Conservation (phyloP, 1,140 invertebrate species). For the Ptiloglossa arizonensis region DNA sequence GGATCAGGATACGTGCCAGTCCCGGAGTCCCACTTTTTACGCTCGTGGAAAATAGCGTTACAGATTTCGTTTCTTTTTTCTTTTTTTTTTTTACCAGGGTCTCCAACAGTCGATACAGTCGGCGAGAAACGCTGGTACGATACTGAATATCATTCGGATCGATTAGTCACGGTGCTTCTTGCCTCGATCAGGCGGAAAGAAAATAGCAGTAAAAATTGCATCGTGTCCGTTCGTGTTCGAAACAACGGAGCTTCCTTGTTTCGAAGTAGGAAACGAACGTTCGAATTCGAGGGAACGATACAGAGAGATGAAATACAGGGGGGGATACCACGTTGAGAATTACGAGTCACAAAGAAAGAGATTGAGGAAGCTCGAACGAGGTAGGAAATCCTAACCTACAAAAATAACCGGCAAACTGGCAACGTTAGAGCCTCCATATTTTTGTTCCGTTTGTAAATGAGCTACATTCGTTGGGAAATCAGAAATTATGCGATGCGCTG, state of each 20-base stretch:
- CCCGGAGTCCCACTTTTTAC: conserved; percentile 42
- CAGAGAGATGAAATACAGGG: neutral
- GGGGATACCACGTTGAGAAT: neutral
- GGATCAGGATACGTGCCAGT: conserved; percentile 9
- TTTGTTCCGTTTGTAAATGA: neutral
- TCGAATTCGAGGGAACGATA: neutral
- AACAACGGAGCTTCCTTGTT: neutral
- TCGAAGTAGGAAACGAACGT: neutral
- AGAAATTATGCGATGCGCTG: conserved; percentile 22
- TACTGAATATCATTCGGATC: neutral
- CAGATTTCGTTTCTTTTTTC: neutral
- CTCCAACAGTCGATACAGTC: neutral
- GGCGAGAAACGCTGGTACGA: neutral
- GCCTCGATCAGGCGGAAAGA: neutral
- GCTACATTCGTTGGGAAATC: neutral
- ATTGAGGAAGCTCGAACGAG: neutral
- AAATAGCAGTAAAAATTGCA: neutral
- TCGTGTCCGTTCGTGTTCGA: neutral
- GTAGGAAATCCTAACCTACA: neutral
- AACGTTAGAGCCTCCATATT: neutral
- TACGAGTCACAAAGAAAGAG: too few relatives aligned
- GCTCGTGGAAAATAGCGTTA: conserved; percentile 27
- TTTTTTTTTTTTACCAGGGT: neutral
- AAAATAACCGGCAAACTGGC: neutral
- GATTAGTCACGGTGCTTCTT: conserved; percentile 6